Evolutionary conservation across 1,140 invertebrate species (phyloP).

Genomic region (Drosophila pectinifera): DNA sequence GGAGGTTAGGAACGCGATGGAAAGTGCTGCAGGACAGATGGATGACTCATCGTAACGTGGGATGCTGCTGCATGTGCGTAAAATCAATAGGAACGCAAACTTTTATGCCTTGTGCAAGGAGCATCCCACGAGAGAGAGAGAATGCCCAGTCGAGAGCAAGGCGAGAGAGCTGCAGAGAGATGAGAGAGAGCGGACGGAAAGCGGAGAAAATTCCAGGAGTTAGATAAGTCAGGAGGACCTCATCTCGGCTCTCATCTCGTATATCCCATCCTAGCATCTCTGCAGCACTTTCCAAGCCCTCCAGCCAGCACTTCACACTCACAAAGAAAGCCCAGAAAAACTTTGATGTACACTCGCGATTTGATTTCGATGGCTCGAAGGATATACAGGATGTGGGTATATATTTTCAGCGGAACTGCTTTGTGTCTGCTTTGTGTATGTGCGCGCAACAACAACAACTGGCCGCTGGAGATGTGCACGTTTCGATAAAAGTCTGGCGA

Average conservation of each 20-base stretch:
- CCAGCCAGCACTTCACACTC: slow-evolving; percentile 32
- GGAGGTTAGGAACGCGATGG: slow-evolving; percentile 20
- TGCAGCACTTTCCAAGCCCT: slow-evolving; percentile 36
- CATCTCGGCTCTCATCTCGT: not conserved
- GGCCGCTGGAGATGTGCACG: slow-evolving; percentile 71
- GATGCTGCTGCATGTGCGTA: slow-evolving; percentile 56
- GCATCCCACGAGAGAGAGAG: slow-evolving; percentile 24
- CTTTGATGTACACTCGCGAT: slow-evolving; percentile 36
- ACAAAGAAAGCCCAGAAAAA: slow-evolving; percentile 51
- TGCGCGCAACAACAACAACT: slow-evolving; percentile 24
- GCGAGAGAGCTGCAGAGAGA: not conserved
- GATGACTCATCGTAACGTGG: slow-evolving; percentile 39
- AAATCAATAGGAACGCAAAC: slow-evolving; percentile 49
- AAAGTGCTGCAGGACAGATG: slow-evolving; percentile 50
- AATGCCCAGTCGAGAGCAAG: not conserved
- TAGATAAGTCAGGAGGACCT: slow-evolving; percentile 6
- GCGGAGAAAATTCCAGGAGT: slow-evolving; percentile 22
- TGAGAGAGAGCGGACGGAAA: not conserved
- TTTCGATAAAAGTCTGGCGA: slow-evolving; percentile 80
- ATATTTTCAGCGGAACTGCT: slow-evolving; percentile 25
- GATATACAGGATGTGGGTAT: slow-evolving; percentile 10
- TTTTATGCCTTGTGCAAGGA: slow-evolving; percentile 26
- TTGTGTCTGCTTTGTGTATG: slow-evolving; percentile 5
- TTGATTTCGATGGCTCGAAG: slow-evolving; percentile 29
- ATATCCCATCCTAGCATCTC: slow-evolving; percentile 4